These are phyloP conservation scores for Paradoxurus hermaphroditus DNA, from an alignment of 2,113 vertebrate species.

Conservation along the genomic window DNA sequence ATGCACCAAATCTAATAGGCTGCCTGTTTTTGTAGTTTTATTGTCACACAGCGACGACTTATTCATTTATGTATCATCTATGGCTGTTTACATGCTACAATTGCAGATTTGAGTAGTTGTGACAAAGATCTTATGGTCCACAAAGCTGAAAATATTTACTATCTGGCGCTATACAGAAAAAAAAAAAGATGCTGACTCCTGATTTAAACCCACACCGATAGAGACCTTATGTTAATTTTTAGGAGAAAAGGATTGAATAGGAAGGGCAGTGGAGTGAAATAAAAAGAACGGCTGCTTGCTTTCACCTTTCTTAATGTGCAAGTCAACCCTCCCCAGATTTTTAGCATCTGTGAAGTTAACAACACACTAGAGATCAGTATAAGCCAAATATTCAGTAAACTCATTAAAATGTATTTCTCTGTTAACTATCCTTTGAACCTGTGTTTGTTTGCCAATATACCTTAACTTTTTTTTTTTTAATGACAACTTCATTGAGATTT, in stretches of 20 bases:
- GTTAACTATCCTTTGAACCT: constrained; percentile 52
- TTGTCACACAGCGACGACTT: constrained; percentile 20
- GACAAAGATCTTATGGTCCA: neutral
- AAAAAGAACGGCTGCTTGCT: neutral
- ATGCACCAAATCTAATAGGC: neutral
- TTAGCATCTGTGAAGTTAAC: neutral
- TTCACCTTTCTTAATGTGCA: neutral
- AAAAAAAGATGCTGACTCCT: neutral
- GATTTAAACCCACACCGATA: neutral
- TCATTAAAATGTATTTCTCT: constrained; percentile 56
- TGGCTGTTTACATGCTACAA: neutral
- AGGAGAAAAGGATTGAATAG: neutral
- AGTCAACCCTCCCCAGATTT: neutral
- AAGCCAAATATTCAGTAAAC: neutral
- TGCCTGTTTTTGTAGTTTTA: constrained; percentile 39
- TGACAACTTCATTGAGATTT: neutral
- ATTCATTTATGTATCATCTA: constrained; percentile 35
- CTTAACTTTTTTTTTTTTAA: constrained; percentile 65
- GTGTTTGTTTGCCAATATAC: constrained; percentile 15
- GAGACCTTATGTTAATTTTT: neutral
- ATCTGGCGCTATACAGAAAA: neutral
- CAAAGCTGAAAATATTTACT: constrained; percentile 20
- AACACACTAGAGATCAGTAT: neutral
- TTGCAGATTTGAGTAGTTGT: neutral
- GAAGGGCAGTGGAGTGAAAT: neutral